A percentile compares a stretch with the other conserved stretches of the same genome.
phyloP scores from a whole-genome alignment of 2,888 invertebrate genomes.

The Phyto melanocephala region DNA sequence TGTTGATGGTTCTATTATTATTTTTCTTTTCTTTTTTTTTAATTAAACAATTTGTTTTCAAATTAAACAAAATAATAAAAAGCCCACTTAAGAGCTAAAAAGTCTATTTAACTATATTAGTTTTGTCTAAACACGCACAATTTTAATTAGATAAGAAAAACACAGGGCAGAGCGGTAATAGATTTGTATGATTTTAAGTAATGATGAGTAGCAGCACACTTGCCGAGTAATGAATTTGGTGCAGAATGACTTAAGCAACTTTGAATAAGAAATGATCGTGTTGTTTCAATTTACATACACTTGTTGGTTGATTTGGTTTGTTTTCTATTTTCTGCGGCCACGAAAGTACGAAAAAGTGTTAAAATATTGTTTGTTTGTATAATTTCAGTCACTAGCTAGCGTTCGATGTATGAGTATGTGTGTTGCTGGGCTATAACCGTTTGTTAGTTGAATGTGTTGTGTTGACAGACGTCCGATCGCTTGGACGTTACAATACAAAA shows the following conservation, averaged over 20 bases:
- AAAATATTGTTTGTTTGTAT: background rate
- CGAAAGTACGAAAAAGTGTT: slow-evolving; percentile 36
- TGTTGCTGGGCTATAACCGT: background rate
- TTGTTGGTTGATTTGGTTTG: slow-evolving; percentile 26
- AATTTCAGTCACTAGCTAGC: background rate
- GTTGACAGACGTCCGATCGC: slow-evolving; percentile 70
- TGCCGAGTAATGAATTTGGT: background rate
- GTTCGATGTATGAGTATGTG: background rate
- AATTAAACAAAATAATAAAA: background rate
- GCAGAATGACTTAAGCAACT: slow-evolving; percentile 6
- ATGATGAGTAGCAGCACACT: background rate
- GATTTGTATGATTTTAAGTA: background rate
- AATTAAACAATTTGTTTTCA: background rate
- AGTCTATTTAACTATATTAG: background rate
- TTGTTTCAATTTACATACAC: slow-evolving; percentile 60
- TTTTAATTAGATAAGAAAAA: background rate
- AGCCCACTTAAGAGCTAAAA: slow-evolving; percentile 13
- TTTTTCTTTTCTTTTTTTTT: background rate
- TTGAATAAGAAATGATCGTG: slow-evolving; percentile 44
- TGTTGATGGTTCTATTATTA: no score
- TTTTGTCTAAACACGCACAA: slow-evolving; percentile 10
- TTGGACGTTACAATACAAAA: slow-evolving; percentile 75
- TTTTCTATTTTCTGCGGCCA: slow-evolving; percentile 7
- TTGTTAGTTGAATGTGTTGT: background rate
- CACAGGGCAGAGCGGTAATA: background rate